Evolutionary conservation across 2,888 invertebrate species (phyloP), one percentile per base, ranked within the genome.

Genomic region (Rhimphoctona megacephalus): DNA sequence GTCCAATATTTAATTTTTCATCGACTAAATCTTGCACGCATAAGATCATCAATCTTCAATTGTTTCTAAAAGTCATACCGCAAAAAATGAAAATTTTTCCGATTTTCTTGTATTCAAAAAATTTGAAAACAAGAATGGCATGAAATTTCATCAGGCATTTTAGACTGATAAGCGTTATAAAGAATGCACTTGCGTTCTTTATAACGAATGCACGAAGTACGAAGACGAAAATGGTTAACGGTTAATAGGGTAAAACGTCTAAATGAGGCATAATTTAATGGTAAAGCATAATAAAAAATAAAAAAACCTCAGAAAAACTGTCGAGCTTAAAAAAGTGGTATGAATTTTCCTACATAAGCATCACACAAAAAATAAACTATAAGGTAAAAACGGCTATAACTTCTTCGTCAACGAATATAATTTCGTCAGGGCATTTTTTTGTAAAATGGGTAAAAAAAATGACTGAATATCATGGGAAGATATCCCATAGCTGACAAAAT

Each of bases 281-380:
- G 19, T 57, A 19, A 72, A 39, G 52, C 66, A 77, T 85, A 73
- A 78, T 67, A 66, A 43, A 49, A 67, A 17, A 39, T 22, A 22
- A 30, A 43, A 49, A 4, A 52, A 64, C 54, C 52, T 64, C 36
- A 33, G 77, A 74, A 39, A 67, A 83, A 83, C 61, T 67, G 33
- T 78, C 77, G 83, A 86, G 86, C 86, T 86, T 86, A 77, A 9
- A 84, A 81, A 79, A 61, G 43, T 61, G 81, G 77, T 69, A 72
- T 61, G 57, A 72, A 46, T 64, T 19, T 72, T 66, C 67, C 46
- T 52, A 66, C 30, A 17, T 73, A 69, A 64, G 76, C 39, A 73
- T 83, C 64, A 80, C 64, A 67, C 46, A 22, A 49, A 11, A 81
- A 61, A 72, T 25, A 66, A 66, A 52, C 39, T 52, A 17, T 52